phyloP scores from a whole-genome alignment of 2,888 invertebrate genomes.

The Lasioglossum calceatum region DNA sequence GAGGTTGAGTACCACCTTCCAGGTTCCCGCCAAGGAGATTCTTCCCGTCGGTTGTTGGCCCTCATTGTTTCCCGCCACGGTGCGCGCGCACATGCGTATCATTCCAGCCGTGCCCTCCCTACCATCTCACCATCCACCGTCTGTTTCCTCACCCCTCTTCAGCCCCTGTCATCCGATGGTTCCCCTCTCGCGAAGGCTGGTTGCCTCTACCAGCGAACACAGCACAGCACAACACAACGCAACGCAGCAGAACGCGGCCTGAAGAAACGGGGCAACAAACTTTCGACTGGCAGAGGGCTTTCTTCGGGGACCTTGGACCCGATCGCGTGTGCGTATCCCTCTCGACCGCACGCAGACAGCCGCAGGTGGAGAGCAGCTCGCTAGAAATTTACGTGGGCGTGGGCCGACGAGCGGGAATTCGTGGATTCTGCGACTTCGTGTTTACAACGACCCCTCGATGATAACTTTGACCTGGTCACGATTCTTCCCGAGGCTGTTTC shows the following conservation, averaged over 20 bases:
- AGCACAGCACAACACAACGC: background rate
- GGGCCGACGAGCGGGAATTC: constrained; percentile 21
- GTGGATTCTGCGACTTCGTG: constrained; percentile 26
- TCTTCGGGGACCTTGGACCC: constrained; percentile 70
- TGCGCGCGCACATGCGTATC: constrained; percentile 74
- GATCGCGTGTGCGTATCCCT: constrained; percentile 63
- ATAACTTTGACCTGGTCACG: background rate
- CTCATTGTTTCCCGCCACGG: constrained; percentile 78
- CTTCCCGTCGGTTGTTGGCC: constrained; percentile 71
- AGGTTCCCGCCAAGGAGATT: constrained; percentile 71
- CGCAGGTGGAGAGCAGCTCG: constrained; percentile 49
- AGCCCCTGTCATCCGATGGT: background rate
- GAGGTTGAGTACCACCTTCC: constrained; percentile 67
- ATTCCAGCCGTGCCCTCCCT: constrained; percentile 32
- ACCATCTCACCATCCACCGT: background rate
- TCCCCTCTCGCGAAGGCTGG: constrained; percentile 31
- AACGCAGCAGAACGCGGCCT: constrained; percentile 6
- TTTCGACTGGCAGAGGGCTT: constrained; percentile 65
- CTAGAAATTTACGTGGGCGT: constrained; percentile 47
- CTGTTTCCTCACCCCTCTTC: constrained; percentile 16
- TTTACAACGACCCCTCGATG: constrained; percentile 22
- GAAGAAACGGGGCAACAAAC: constrained; percentile 74
- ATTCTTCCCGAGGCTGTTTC: background rate
- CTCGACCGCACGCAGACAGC: constrained; percentile 45
- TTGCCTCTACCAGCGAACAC: constrained; percentile 42